Base-by-base conservation (phyloP, 1,140 invertebrate species). In the Popillia japonica region DNA sequence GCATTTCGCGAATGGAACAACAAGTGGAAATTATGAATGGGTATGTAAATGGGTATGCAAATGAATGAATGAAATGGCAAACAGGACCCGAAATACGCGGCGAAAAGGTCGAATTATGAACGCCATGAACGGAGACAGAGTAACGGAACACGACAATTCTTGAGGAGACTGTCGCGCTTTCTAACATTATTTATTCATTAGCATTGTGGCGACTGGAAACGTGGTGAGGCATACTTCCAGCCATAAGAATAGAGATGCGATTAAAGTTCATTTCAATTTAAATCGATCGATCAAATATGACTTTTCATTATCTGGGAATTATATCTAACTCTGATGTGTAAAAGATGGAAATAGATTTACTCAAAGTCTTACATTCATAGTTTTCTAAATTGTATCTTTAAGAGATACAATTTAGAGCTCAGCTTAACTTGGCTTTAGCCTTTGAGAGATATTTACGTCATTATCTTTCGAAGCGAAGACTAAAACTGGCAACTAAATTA, bases 61-160 rank as follows among this genome's bases (percentile, higher is more conserved):
- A 55, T 55, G 48, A 55, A 55, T 55, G 48, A 55, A 55, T 17
- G 48, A 55, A 55, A 55, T 55, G 48, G 48, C 48, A 55, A 55
- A 55, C 17, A 55, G 17, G 14, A 17, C 48, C 17, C 48, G 48
- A 55, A 55, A 55, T 55, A 17, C 48, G 48, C 48, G 48, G n/a
- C 14, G 14, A 17, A 55, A 55, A 55, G 48, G 48, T n/a, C 48
- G 48, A 17, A 14, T 55, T 17, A 17, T 17, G 48, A 55, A 55
- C 48, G 48, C 17, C 14, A 55, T 17, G 48, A 17, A 55, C 48
- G 17, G 17, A 55, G 48, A 55, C 48, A 17, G 48, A 6, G 14
- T 14, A 55, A 55, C 2, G 17, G 14, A 55, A n/a, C 11, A 17
- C 48, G 48, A 17, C 48, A 55, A 55, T 55, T 55, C 48, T 55